Conservation (phyloP, 1,140 invertebrate species). For the Condylostylus longicornis region DNA sequence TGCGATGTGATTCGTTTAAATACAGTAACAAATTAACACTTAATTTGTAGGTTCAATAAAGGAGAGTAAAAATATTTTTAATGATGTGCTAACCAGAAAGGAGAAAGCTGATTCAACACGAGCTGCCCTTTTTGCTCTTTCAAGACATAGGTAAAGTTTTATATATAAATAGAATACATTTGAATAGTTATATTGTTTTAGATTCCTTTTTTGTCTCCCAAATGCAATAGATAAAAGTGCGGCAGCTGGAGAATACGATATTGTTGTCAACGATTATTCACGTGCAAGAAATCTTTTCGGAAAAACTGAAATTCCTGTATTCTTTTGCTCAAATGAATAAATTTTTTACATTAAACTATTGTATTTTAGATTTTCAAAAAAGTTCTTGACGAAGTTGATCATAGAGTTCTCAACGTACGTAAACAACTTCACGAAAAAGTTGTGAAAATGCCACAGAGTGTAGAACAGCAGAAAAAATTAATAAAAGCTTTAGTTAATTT, state of each 20-base stretch:
- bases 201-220: conserved; percentile 90
- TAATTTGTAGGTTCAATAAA: conserved; percentile 56
- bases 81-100: conserved; percentile 82
- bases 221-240: conserved; percentile 89
- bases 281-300: conserved; percentile 91
- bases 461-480: conserved; percentile 88
- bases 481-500: conserved; percentile 62
- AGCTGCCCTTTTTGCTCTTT: conserved; percentile 83
- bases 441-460: conserved; percentile 69
- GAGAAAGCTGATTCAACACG: conserved; percentile 91
- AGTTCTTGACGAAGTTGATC: conserved; percentile 81
- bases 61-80: conserved; percentile 85
- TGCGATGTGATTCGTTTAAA: conserved; percentile 9
- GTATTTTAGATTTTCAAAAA: conserved; percentile 61
- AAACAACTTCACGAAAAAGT: conserved; percentile 68
- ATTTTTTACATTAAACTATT: no score
- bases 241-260: conserved; percentile 85
- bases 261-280: conserved; percentile 95
- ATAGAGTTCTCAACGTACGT: conserved; percentile 66
- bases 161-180: background rate
- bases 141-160: conserved; percentile 41
- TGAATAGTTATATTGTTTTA: conserved; percentile 33
- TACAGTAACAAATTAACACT: no score
- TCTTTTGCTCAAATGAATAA: conserved; percentile 33
- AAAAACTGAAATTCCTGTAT: conserved; percentile 76